A percentile compares a stretch with the other conserved stretches of the same genome.
Evolutionary conservation across 2,888 invertebrate species (phyloP).

Genomic region (Archips crataeganus): DNA sequence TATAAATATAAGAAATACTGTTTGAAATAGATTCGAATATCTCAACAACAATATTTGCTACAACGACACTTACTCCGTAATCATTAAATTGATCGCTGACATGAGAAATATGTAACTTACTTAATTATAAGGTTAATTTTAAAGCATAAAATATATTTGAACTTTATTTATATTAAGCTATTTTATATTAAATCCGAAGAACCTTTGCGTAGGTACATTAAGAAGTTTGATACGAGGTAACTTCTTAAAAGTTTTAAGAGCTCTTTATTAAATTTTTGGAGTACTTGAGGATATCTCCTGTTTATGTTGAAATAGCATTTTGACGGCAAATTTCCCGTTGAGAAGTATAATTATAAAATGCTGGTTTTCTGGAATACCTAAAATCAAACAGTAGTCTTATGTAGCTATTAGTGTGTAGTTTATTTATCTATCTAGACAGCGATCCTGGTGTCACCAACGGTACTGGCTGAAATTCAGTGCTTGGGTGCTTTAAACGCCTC

Average conservation of each 20-base stretch:
- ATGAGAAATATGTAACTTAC: no score
- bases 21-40: no score
- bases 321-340: background rate
- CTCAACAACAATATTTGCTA: no score
- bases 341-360: background rate
- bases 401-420: no score
- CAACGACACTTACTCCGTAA: no score
- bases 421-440: no score
- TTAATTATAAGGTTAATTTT: background rate
- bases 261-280: constrained; percentile 19
- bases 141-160: background rate
- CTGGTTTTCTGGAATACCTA: background rate
- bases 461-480: no score
- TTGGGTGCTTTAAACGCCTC: no score
- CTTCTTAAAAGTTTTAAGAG: constrained; percentile 21
- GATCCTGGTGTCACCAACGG: no score
- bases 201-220: constrained; percentile 19
- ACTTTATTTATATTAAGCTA: constrained; percentile 9
- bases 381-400: no score
- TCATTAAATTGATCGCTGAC: no score
- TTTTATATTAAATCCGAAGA: constrained; percentile 12
- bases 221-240: constrained; percentile 15
- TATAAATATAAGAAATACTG: no score
- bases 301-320: constrained; percentile 13
- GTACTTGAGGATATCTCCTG: constrained; percentile 14